Evolutionary conservation across 2,113 vertebrate genomes (phyloP), one percentile per base, ranked within the genome.

Genomic region (Pomatorhinus ruficollis): DNA sequence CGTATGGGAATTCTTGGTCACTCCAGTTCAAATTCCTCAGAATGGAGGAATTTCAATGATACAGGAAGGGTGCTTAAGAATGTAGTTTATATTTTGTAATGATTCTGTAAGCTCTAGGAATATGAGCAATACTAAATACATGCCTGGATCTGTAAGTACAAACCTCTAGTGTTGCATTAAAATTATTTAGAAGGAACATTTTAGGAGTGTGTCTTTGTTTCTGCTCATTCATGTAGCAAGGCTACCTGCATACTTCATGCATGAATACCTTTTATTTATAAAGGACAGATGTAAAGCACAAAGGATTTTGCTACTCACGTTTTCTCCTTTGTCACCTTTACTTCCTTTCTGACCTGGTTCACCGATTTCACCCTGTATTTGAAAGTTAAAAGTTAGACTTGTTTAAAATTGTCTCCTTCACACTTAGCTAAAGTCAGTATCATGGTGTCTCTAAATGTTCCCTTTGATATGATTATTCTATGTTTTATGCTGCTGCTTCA

Each of bases 251-350:
- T 33, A 65, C 57, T 69, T 92, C n/a, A 53, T 75, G 66, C 71
- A 78, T 21, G 19, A 88, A 75, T 39, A 37, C 18, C 12, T 76
- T 77, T 40, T 25, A 28, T 82, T 91, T 74, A 85, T 71, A 54
- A 66, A 76, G 33, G 57, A n/a, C 2, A 70, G 18, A 68, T 24
- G 24, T 19, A 74, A 30, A 6, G 15, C 40, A 78, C 19, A 33
- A 70, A 84, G 9, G 37, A 54, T 22, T n/a, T 57, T 82, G 31
- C 70, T 87, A 99, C 98, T 97, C 85, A 99, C 99, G 12, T 99
- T 99, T 97, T 99, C 99, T 96, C 99, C 99, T 94, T 99, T 99
- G 98, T 99, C 99, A 2, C 98, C 99, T 97, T 99, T 99, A 94
- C 99, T 99, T 89, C 99, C 99, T 97, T 99, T 99, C 95, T 99